phyloP scores from a whole-genome alignment of 23 tunicate species.

The Phallusia fumigata region DNA sequence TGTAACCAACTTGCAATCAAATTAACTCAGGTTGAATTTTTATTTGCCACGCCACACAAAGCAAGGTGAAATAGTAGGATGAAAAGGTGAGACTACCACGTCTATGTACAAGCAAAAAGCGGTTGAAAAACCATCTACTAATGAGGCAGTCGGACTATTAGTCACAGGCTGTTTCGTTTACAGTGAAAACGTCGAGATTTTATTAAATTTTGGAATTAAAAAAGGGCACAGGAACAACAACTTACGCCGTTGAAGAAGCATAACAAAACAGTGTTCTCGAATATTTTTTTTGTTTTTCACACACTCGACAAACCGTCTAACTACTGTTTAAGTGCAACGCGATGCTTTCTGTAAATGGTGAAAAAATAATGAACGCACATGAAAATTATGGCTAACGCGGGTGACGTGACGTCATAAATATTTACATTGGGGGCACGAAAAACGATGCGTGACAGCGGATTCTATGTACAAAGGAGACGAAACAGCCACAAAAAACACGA shows the following conservation, averaged over 20 bases:
- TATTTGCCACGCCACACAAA: conserved; percentile 22
- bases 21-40: neutral
- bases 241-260: neutral
- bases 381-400: neutral
- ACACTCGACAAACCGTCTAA: neutral
- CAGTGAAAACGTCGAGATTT: neutral
- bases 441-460: neutral
- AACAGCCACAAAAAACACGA: neutral
- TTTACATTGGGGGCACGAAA: neutral
- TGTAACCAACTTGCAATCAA: no score
- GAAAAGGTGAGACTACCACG: no score
- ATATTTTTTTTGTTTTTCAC: neutral
- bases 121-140: neutral
- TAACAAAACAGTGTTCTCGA: neutral
- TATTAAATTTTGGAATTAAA: neutral
- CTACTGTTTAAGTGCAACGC: conserved; percentile 10
- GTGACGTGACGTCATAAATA: conserved; percentile 8
- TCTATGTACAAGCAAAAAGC: neutral
- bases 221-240: neutral
- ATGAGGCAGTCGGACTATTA: conserved; percentile 10
- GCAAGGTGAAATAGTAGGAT: conserved; percentile 9
- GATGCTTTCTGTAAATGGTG: neutral
- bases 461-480: conserved; percentile 1
- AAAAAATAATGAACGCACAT: neutral
- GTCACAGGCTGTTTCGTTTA: conserved; percentile 22